Evolutionary conservation across 2,113 vertebrate genomes (phyloP), one percentile per base, ranked within the genome.

Genomic region (Salvelinus fontinalis): DNA sequence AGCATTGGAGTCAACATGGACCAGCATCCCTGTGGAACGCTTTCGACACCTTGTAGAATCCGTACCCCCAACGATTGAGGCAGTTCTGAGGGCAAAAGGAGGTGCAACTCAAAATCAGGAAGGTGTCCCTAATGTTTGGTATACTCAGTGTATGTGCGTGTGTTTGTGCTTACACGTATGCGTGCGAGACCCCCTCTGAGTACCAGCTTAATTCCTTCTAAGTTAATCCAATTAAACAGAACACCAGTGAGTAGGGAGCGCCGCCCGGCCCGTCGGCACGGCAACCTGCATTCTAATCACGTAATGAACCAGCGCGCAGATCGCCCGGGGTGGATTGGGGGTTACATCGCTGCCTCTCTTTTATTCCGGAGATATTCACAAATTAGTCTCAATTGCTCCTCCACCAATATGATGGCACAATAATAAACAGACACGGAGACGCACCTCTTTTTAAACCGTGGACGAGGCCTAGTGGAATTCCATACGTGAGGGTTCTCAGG

Each of bases 171-270:
- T 67, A 12, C 6, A n/a, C 18, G 29, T 26, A 66, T 34, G 67
- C 20, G 67, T 68, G 67, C 39, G 29, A 20, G 22, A 34, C 39
- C 67, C 22, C 22, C 66, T 68, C 27, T 68, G 44, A 71, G 48
- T 9, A 54, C 29, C 66, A 12, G 1, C 11, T 20, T 20, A 13
- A 66, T 26, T 71, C 70, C 70, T 14, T 54, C 14, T 51, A 26
- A 71, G 70, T 27, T n/a, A 71, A 54, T 27, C 70, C 70, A 71
- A 51, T 71, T 51, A 71, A 70, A 70, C 39, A 22, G 39, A 22
- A 20, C n/a, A 5, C 1, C 18, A 70, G 31, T 7, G 12, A 54
- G 70, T 51, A 14, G 5, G 44, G 51, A 34, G 13, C 16, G 51
- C 24, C 49, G 20, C 49, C 26, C 1, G n/a, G 1, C 26, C 70